phyloP scores from a whole-genome alignment of 2,113 vertebrate species.

The Sturnira hondurensis region DNA sequence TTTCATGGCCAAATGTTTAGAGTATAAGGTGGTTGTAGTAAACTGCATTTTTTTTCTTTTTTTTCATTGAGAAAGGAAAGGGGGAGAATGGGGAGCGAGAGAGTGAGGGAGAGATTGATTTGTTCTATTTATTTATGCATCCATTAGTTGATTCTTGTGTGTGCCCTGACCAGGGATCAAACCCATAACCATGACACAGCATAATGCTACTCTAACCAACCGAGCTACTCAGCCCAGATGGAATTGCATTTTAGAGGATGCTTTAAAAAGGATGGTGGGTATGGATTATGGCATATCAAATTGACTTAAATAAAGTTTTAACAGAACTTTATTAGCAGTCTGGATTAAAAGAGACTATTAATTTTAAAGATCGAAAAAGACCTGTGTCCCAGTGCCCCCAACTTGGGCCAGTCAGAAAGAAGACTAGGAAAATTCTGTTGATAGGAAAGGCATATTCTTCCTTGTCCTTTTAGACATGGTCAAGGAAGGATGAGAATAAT shows the following conservation, averaged over 20 bases:
- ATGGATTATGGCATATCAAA: neutral
- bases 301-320: slow-evolving; percentile 35
- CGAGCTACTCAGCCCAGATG: too few species aligned
- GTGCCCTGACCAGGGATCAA: too few species aligned
- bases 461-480: neutral
- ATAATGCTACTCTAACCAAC: too few species aligned
- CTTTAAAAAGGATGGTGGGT: neutral
- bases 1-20: neutral
- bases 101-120: too few species aligned
- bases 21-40: neutral
- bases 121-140: too few species aligned
- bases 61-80: too few species aligned
- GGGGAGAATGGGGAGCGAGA: too few species aligned
- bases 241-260: neutral
- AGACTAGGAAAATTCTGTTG: neutral
- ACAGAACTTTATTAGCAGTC: slow-evolving; percentile 24
- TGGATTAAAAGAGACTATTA: neutral
- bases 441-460: neutral
- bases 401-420: neutral
- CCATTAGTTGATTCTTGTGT: too few species aligned
- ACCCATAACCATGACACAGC: too few species aligned
- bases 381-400: neutral
- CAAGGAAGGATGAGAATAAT: neutral
- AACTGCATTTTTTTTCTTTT: neutral
- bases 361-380: neutral